Evolutionary conservation across 2,797 vertebrate species (phyloP), one percentile per base, ranked within the genome.

Genomic region (Gallinago stenura): DNA sequence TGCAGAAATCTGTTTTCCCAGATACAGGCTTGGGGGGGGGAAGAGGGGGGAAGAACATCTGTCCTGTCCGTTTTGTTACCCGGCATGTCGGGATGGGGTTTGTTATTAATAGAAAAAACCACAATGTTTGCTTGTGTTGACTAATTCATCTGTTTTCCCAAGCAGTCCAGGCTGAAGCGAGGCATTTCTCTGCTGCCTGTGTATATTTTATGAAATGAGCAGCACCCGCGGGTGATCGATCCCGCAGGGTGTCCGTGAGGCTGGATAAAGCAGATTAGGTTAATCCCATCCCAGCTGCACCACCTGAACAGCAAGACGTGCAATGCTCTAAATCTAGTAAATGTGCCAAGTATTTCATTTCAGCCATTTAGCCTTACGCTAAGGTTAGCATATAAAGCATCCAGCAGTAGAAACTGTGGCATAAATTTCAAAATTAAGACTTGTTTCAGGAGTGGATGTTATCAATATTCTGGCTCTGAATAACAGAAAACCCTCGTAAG

Each of bases 401-500:
- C 83, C 78, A 73, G 83, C 58, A 90, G 65, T 9, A 90, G 69
- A 64, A 90, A 62, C 92, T n/a, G 69, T 1, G 39, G 58, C 76
- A 84, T 2, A 37, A 30, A 84, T 73, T 77, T 92, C 86, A 94
- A 89, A 82, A 93, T 68, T 70, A 85, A 78, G 90, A 57, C 87
- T 83, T 87, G 62, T 83, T 95, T 87, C 68, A 80, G 68, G 60
- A 91, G 37, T 35, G 64, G 83, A 77, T 89, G 57, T 53, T 89
- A 79, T 60, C 81, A 73, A 77, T 72, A 83, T 72, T 82, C 82
- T 35, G 50, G 35, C 61, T 85, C n/a, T 68, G 84, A 87, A 7
- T 68, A 88, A 91, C 46, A 86, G 58, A 70, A 87, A 73, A 88
- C 54, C 26, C 90, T 83, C 3, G 0, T 54, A 86, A 90, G 51